Evolutionary conservation across 2,113 vertebrate species (phyloP).

Genomic region (Acinonyx jubatus): DNA sequence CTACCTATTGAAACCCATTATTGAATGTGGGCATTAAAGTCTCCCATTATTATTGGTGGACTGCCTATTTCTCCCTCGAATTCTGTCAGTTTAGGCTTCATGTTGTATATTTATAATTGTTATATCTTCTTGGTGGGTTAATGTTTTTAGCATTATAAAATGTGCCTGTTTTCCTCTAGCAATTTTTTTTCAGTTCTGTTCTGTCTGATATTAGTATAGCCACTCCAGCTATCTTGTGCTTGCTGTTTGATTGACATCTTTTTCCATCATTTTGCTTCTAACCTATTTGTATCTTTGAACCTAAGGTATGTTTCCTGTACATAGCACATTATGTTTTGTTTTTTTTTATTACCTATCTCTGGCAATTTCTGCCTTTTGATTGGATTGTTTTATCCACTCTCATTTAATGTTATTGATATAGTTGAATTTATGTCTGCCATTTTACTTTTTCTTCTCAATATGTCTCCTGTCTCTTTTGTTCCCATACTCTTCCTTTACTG

Average conservation of each 20-base stretch:
- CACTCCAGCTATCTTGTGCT: background rate
- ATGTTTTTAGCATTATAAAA: background rate
- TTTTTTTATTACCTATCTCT: background rate
- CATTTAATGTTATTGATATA: background rate
- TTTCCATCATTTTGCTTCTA: background rate
- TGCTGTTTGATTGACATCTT: background rate
- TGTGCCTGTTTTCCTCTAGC: background rate
- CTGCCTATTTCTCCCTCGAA: background rate
- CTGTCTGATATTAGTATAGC: background rate
- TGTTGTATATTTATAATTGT: background rate
- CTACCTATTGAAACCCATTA: background rate
- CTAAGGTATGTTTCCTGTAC: background rate
- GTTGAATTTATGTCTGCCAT: background rate
- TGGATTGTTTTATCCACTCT: background rate
- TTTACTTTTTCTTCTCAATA: background rate
- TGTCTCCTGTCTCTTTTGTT: background rate
- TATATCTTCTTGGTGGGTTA: background rate
- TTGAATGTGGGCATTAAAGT: background rate
- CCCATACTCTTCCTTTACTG: background rate
- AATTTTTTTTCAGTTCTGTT: background rate
- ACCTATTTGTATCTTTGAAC: background rate
- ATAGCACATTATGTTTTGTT: background rate
- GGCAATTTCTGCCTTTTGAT: background rate
- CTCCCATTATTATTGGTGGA: background rate
- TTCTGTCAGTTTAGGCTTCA: background rate